These are phyloP conservation scores for Zeugodacus cucurbitae DNA, from an alignment of 1,140 invertebrate genomes.

Conservation along the genomic window DNA sequence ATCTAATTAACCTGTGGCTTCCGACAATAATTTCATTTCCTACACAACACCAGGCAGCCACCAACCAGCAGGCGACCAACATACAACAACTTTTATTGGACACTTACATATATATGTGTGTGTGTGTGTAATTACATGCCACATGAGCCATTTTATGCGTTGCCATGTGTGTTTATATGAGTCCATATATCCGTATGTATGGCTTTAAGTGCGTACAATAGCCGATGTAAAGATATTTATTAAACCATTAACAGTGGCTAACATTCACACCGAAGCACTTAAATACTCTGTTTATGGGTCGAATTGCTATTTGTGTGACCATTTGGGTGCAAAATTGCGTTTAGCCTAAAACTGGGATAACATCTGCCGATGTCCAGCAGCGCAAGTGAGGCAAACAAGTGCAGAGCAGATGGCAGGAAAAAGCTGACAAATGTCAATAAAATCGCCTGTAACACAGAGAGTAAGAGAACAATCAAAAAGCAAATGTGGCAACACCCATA, in stretches of 20 bases:
- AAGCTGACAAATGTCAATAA: neutral
- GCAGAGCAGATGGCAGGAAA: neutral
- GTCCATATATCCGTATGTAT: neutral
- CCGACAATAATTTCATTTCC: constrained; percentile 34
- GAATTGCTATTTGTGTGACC: neutral
- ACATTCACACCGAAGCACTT: neutral
- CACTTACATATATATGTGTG: neutral
- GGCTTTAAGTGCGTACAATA: constrained; percentile 8
- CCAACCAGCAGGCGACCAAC: neutral
- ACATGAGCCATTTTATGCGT: neutral
- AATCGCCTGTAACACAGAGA: neutral
- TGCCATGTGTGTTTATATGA: neutral
- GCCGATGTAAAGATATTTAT: constrained; percentile 23
- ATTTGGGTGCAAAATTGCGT: constrained; percentile 10
- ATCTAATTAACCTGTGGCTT: constrained; percentile 26
- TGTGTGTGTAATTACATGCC: too few species aligned
- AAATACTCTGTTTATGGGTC: neutral
- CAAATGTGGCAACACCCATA: neutral
- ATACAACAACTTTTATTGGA: neutral
- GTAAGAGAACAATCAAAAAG: constrained; percentile 1
- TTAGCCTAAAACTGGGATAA: neutral
- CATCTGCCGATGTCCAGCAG: neutral
- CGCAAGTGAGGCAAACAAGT: neutral
- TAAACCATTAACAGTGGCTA: neutral
- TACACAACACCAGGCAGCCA: neutral